These are phyloP conservation scores for Heterochromis multidens DNA, from an alignment of 2,113 vertebrate species.

Conservation along the genomic window DNA sequence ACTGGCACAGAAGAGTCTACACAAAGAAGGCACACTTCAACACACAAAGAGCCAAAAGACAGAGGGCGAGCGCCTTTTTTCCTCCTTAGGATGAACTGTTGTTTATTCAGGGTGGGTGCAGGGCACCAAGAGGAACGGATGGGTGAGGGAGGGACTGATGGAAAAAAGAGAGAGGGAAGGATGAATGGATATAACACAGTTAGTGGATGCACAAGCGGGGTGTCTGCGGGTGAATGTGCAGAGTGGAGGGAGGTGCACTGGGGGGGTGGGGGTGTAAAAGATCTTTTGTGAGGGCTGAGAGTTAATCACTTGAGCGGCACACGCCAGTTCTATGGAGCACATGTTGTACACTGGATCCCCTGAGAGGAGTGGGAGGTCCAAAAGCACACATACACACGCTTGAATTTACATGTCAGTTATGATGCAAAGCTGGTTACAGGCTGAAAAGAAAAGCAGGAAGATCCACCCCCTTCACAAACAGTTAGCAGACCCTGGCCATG, in stretches of 20 bases:
- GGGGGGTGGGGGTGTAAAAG: constrained; percentile 48
- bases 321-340: constrained; percentile 71
- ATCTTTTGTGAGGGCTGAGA: constrained; percentile 69
- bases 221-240: constrained; percentile 44
- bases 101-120: constrained; percentile 72
- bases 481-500: constrained; percentile 42
- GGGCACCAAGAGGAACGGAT: constrained; percentile 55
- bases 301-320: constrained; percentile 77
- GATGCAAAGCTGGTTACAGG: constrained; percentile 64
- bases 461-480: constrained; percentile 59
- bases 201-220: constrained; percentile 60
- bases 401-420: constrained; percentile 74
- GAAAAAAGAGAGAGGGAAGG: constrained; percentile 20
- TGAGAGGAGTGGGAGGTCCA: constrained; percentile 48
- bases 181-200: constrained; percentile 66
- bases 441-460: constrained; percentile 37
- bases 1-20: constrained; percentile 46
- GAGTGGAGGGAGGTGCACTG: constrained; percentile 1
- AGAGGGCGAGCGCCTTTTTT: constrained; percentile 51
- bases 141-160: constrained; percentile 44
- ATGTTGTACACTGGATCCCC: constrained; percentile 68
- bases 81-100: constrained; percentile 55
- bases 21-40: constrained; percentile 74
- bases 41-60: constrained; percentile 68
- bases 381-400: constrained; percentile 40